Percentiles rank a stretch among this genome's conserved stretches.
Conservation (phyloP, 1,140 invertebrate species). For the Drosophila yakuba region DNA sequence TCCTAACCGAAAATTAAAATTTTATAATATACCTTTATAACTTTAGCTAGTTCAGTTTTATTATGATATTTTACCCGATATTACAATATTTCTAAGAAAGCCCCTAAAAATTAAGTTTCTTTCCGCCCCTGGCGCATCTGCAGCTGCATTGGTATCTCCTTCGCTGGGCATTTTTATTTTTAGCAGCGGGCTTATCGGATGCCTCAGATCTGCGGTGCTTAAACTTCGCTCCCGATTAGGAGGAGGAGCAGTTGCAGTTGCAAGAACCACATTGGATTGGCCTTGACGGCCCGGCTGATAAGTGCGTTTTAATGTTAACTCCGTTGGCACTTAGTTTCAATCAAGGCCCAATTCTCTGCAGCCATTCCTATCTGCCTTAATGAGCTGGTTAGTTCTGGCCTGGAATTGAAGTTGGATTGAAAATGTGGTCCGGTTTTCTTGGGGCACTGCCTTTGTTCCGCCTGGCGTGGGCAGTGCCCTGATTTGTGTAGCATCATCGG, state of each 20-base stretch:
- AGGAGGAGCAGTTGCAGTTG: slow-evolving; percentile 27
- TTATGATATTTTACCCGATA: not conserved
- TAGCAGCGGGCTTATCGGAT: slow-evolving; percentile 45
- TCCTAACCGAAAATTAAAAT: too few species aligned
- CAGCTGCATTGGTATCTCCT: slow-evolving; percentile 32
- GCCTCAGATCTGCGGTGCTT: slow-evolving; percentile 32
- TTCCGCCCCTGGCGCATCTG: slow-evolving; percentile 2
- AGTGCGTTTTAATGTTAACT: slow-evolving; percentile 79
- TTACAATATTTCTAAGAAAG: not conserved
- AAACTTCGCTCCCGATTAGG: slow-evolving; percentile 57
- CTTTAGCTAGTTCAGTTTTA: too few species aligned
- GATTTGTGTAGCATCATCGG: slow-evolving; percentile 58
- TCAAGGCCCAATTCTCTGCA: slow-evolving; percentile 63
- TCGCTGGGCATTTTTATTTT: slow-evolving; percentile 49
- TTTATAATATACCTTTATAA: too few species aligned
- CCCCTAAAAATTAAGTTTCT: too few species aligned
- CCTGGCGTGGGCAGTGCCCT: slow-evolving; percentile 17
- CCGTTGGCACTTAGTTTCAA: slow-evolving; percentile 49
- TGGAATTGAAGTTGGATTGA: slow-evolving; percentile 21
- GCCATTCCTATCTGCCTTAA: slow-evolving; percentile 52
- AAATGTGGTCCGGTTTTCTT: slow-evolving; percentile 3
- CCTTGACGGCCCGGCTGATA: slow-evolving; percentile 53
- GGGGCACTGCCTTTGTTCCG: not conserved
- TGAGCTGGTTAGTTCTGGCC: slow-evolving; percentile 58
- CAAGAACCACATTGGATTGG: slow-evolving; percentile 42